Evolutionary conservation across 2,888 invertebrate species (phyloP), one percentile per base, ranked within the genome.

Genomic region (Sussaba pulchella): DNA sequence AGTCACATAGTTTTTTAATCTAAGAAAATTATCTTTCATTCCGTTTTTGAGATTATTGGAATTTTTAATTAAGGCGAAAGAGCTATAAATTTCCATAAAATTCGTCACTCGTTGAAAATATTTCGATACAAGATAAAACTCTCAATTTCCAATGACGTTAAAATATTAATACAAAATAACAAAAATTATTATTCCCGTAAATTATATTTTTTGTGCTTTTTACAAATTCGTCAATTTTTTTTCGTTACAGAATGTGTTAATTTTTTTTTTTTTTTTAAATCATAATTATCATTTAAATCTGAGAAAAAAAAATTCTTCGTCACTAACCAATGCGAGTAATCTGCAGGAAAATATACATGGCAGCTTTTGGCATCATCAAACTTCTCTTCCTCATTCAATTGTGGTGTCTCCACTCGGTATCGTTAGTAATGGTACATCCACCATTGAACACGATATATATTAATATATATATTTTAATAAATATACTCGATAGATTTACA

Each of bases 321-420:
- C 54, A 31, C 54, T 69, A 43, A 69, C 26, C 57, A 57, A 57
- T 19, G 19, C 24, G 54, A 69, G 54, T 43, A 57, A 31, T 69
- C 43, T 26, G 43, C 43, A 69, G 69, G 69, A 69, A 39, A 69
- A 26, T 17, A 12, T 54, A 50, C 12, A 21, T 36, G 17, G 47
- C 6, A 36, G 39, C 50, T 36, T 66, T 12, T 39, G 67, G 36
- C 54, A 69, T 69, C 67, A 21, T 69, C 41, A 69, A 57, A 43
- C 54, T 57, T 39, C 54, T 57, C 50, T 31, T 31, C 24, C 26
- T 57, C 12, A 26, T 54, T 43, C 69, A 26, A 54, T 57, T 17
- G 43, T 5, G 24, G 43, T 14, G 31, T 39, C 24, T 67, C 67
- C 24, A 41, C 39, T 50, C 50, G 50, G 50, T 50, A 31, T 66